These are phyloP conservation scores for Brachyhypopomus occidentalis DNA, from an alignment of 2,113 vertebrate genomes.

Conservation along the genomic window DNA sequence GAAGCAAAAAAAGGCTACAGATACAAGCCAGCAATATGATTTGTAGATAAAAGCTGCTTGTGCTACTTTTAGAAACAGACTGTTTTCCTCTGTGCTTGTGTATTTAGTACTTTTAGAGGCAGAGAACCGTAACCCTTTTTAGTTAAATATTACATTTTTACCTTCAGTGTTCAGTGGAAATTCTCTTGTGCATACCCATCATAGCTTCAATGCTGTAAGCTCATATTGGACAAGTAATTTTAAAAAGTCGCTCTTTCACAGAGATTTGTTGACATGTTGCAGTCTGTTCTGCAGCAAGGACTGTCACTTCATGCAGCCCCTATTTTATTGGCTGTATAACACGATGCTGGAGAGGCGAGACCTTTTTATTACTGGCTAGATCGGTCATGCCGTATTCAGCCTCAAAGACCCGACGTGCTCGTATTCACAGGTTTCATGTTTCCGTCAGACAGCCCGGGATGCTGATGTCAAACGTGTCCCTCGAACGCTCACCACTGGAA, in stretches of 20 bases:
- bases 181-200: not conserved
- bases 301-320: too few species aligned
- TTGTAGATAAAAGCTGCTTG: constrained; percentile 10
- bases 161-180: not conserved
- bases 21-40: constrained; percentile 12
- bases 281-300: not conserved
- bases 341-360: not conserved
- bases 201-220: not conserved
- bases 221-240: not conserved
- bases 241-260: not conserved
- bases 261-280: not conserved
- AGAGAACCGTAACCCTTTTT: not conserved
- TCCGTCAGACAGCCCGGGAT: not conserved
- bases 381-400: not conserved
- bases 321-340: too few species aligned
- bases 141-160: constrained; percentile 2
- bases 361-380: not conserved
- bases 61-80: not conserved
- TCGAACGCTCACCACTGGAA: not conserved
- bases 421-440: too few species aligned
- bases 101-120: not conserved
- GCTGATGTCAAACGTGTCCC: not conserved
- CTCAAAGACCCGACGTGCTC: not conserved
- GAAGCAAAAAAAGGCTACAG: not conserved
- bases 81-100: not conserved